Base-by-base conservation (phyloP, 2,888 invertebrate species). In the Cecidostiba fungosa region DNA sequence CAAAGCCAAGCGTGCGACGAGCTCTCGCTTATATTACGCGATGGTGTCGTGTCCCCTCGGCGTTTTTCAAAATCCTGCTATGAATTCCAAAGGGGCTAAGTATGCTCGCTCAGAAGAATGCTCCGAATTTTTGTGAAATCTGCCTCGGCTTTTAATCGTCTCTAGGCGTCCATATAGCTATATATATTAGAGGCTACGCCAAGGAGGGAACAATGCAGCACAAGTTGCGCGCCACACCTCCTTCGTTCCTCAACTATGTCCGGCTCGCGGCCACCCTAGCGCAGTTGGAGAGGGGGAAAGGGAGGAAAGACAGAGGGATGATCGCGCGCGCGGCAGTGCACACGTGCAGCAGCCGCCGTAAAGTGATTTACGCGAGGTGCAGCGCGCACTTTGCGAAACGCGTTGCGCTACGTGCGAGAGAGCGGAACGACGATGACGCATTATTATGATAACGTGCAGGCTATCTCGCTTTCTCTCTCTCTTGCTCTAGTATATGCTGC, bases 361-460 rank as follows among this genome's bases (percentile, higher is more conserved):
- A 77, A 77, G 77, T 59, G 77, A 77, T 77, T 77, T 77, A 77
- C 59, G 77, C 77, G 47, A 26, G 43, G 74, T 29, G 26, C 50
- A 26, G 16, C 47, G 74, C 10, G 74, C 43, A 43, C 47, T 23
- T 26, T 74, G 62, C 29, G 62, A 62, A 62, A 62, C 62, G 62
- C 66, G 66, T 29, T 23, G 36, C 19, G 19, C 36, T 36, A 70
- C 43, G 72, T 23, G 70, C 14, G 72, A 36, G 72, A 23, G 72
- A 36, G 6, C 19, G 39, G 72, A 39, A 39, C 39, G 72, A 72
- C 66, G 39, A 72, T 72, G 72, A 72, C 23, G 72, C 39, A 72
- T 72, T 39, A 39, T 36, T 39, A 39, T 36, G 36, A 39, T 39
- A 72, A 72, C 72, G 72, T 39, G 39, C 16, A 3, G 70, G 36